Evolutionary conservation across 2,797 vertebrate species (phyloP), one percentile per base, ranked within the genome.

Genomic region (Galagoides demidoff): DNA sequence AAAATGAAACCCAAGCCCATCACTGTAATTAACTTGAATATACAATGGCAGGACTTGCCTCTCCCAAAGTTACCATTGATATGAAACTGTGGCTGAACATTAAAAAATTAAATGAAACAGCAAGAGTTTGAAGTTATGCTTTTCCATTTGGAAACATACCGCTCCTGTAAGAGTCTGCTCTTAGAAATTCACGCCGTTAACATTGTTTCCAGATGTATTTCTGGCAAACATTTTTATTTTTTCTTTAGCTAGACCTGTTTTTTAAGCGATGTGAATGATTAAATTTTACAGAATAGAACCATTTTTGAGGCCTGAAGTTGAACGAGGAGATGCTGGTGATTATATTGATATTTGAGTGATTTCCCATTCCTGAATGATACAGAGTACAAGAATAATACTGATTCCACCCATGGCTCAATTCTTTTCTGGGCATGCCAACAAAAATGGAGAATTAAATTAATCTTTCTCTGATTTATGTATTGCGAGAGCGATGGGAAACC

Each of bases 141-240:
- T 95, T 96, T 93, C 78, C 59, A n/a, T 96, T 94, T 94, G 43
- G 84, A 81, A 90, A 83, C 84, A 82, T 43, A 92, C 16, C 39
- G 95, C 82, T 97, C 84, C n/a, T 95, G 84, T 95, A 93, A 19
- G 95, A 55, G 49, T 93, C 76, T 94, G 70, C 59, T 87, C 5
- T 81, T 43, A 95, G 85, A 97, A 98, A 78, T 89, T 52, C 57
- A 96, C 84, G 66, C 89, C 81, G 94, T 96, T 95, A 97, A 93
- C 92, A 95, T 95, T 93, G 27, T 87, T 98, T 98, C 96, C 97
- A 98, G 97, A 98, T 98, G 97, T 96, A 95, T 27, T 97, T 90
- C 97, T 98, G 97, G 97, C 68, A 84, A 82, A 94, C 63, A 66
- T 43, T 88, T 97, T 70, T 7, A 0, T 71, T n/a, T 97, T 98